Evolutionary conservation across 2,888 invertebrate species (phyloP).

Genomic region (Acleris emargana): DNA sequence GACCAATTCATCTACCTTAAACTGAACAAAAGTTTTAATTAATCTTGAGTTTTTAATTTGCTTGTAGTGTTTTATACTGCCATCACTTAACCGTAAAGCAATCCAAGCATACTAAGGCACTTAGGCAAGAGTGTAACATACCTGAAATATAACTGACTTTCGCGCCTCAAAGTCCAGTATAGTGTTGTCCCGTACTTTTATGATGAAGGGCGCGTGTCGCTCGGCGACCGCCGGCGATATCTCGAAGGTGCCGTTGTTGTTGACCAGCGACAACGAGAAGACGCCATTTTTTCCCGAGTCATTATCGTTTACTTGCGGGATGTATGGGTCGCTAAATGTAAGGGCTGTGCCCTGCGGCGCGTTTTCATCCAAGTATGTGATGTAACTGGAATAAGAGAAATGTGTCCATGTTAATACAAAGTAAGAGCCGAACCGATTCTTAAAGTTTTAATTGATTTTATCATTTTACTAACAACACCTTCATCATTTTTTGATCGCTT

Average conservation of each 20-base stretch:
- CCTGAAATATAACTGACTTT: constrained; percentile 89
- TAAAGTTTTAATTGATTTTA: no score
- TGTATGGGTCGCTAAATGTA: constrained; percentile 88
- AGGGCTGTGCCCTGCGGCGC: constrained; percentile 91
- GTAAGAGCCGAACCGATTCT: no score
- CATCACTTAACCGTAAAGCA: no score
- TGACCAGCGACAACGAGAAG: constrained; percentile 89
- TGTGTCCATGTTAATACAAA: background rate
- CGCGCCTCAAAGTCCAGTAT: constrained; percentile 93
- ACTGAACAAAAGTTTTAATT: no score
- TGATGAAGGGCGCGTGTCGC: constrained; percentile 89
- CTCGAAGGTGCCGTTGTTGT: constrained; percentile 95
- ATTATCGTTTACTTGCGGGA: constrained; percentile 89
- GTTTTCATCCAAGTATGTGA: constrained; percentile 91
- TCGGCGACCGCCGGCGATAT: constrained; percentile 93
- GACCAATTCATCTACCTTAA: no score
- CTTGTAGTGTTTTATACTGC: no score
- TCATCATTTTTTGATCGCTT: no score
- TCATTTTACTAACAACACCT: no score
- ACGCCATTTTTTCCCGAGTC: constrained; percentile 93
- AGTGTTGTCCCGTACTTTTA: constrained; percentile 92
- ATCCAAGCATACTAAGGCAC: no score
- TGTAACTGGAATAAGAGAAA: constrained; percentile 83
- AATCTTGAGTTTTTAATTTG: no score
- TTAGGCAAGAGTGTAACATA: constrained; percentile 54